phyloP scores from a whole-genome alignment of 2,797 vertebrate genomes.

The Todus mexicanus region DNA sequence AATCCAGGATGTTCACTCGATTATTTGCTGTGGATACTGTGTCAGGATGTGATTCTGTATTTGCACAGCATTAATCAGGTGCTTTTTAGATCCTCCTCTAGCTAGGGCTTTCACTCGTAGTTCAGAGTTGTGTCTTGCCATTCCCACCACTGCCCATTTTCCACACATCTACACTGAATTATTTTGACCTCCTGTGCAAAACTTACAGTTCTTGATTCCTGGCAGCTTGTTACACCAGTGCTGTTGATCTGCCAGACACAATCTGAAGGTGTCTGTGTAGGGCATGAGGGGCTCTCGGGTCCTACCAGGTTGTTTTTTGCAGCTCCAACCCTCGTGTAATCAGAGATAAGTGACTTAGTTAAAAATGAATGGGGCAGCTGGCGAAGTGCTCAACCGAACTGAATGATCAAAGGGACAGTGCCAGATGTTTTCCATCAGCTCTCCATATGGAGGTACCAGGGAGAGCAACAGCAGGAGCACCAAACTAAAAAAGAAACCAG shows the following conservation, averaged over 20 bases:
- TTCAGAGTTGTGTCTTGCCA: neutral
- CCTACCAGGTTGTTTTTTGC: neutral
- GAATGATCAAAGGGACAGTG: slow-evolving; percentile 68
- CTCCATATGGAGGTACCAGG: slow-evolving; percentile 55
- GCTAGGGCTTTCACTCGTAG: neutral
- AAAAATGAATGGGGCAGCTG: slow-evolving; percentile 71
- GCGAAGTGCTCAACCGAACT: slow-evolving; percentile 69
- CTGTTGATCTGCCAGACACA: slow-evolving; percentile 2
- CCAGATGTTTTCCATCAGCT: slow-evolving; percentile 76
- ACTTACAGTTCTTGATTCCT: neutral
- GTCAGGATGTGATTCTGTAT: neutral
- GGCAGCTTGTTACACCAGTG: neutral
- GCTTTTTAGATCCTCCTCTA: neutral
- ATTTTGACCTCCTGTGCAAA: neutral
- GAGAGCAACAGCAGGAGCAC: slow-evolving; percentile 70
- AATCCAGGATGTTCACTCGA: neutral
- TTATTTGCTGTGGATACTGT: slow-evolving; percentile 7
- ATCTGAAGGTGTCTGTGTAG: neutral
- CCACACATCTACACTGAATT: neutral
- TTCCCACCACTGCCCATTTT: neutral
- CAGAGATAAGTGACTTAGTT: slow-evolving; percentile 62
- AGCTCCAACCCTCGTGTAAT: slow-evolving; percentile 45
- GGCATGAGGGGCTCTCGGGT: neutral
- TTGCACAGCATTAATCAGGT: neutral
- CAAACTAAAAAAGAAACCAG: slow-evolving; percentile 67